Base-by-base conservation (phyloP, 1,140 invertebrate genomes). In the Cydia strobilella region DNA sequence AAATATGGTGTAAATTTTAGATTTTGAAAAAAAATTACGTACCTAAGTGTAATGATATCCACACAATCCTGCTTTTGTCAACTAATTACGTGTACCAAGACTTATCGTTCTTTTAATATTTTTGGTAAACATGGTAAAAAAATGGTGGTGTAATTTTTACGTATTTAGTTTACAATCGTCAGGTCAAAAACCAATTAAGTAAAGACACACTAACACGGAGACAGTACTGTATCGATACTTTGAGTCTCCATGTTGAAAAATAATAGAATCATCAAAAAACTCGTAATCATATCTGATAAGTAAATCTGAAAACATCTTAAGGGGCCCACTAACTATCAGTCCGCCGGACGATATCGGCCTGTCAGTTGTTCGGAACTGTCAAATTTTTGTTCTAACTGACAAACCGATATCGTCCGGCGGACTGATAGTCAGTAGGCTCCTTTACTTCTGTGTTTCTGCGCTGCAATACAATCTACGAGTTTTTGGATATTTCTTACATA, bases 201-300 rank as follows among this genome's bases (percentile, higher is more conserved):
- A 20, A 81, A 74, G 83, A 77, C 81, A 87, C 80, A 85, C 82
- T 39, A 80, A 77, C 79, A 79, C 79, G 79, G 81, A 84, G 81
- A 81, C 48, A 84, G 84, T 86, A 89, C 77, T 83, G 86, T 86
- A 86, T 73, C 71, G 80, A 84, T 88, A 90, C 85, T 86, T 88
- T 89, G 51, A 66, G 76, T 81, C 83, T 83, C 79, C 74, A 78
- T 74, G 74, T 62, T 74, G 54, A 73, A 74, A 74, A 81, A 81
- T 75, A 74, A 59, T 81, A 84, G 76, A 85, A 86, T 76, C 83
- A 76, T 81, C 79, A 72, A 25, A 72, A 45, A 48, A 20, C 71
- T n/a, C 71, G 6, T 42, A 72, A 48, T 18, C 13, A 0, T 45
- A 10, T 18, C n/a, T n/a, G 48, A n/a, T 18, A 1, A 45, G 3